A percentile compares a stretch with the other conserved stretches of the same genome.
phyloP scores from a whole-genome alignment of 2,888 invertebrate species.

The Stenchaetothrips biformis region DNA sequence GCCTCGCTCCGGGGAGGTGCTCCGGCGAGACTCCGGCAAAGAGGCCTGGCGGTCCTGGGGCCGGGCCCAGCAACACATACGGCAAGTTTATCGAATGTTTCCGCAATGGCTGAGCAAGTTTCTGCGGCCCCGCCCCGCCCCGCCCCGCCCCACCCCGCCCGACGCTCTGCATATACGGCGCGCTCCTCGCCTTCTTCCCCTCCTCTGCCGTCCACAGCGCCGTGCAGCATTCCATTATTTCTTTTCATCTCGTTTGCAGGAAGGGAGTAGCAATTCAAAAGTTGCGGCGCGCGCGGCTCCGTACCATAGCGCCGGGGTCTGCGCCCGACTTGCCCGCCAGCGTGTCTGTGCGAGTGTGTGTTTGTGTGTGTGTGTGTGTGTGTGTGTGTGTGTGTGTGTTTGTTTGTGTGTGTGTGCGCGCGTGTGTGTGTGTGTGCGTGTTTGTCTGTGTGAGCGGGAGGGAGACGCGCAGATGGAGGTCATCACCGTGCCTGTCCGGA shows the following conservation, averaged over 20 bases:
- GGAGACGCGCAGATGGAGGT: no score
- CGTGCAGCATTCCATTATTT: slow-evolving; percentile 7
- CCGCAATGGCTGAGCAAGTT: slow-evolving; percentile 23
- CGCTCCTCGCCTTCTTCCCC: no score
- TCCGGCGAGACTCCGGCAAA: no score
- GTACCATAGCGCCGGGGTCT: slow-evolving; percentile 35
- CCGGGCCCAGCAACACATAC: neutral
- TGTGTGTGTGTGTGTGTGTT: neutral
- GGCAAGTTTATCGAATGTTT: slow-evolving; percentile 28
- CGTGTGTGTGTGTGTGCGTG: neutral
- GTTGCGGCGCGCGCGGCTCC: slow-evolving; percentile 38
- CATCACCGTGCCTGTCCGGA: no score
- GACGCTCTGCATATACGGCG: no score
- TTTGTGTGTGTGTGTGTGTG: neutral
- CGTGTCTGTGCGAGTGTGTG: neutral
- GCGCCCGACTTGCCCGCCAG: no score
- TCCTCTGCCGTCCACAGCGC: no score
- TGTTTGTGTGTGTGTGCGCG: neutral
- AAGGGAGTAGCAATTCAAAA: slow-evolving; percentile 38
- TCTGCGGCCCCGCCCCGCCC: neutral
- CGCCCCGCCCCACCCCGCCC: neutral
- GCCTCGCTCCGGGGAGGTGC: no score
- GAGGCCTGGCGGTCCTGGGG: neutral
- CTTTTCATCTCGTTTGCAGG: slow-evolving; percentile 2
- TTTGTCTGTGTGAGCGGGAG: neutral